phyloP scores from a whole-genome alignment of 2,888 invertebrate species.

The Odontocerum albicorne region DNA sequence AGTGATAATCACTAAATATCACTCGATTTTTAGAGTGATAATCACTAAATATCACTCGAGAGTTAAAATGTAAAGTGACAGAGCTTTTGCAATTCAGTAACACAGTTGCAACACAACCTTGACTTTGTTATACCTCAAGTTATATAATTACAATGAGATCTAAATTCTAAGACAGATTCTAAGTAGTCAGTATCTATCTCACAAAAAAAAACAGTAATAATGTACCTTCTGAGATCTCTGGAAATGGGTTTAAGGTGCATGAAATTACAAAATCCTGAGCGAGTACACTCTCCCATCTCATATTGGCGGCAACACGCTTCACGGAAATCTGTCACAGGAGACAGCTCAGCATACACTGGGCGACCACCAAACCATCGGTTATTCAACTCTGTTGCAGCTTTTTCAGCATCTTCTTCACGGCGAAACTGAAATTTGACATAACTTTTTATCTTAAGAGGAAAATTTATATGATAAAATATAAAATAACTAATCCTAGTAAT shows the following conservation, averaged over 20 bases:
- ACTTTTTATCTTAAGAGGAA: too few species aligned
- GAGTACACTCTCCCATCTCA: conserved; percentile 98
- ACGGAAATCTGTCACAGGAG: conserved; percentile 98
- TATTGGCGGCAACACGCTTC: conserved; percentile 99
- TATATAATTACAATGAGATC: too few species aligned
- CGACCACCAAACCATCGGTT: conserved; percentile 99
- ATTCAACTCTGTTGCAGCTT: conserved; percentile 94
- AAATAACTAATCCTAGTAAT: too few species aligned
- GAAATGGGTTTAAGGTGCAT: conserved; percentile 99
- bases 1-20: too few species aligned
- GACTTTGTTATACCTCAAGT: too few species aligned
- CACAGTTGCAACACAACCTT: too few species aligned
- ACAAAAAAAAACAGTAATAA: too few species aligned
- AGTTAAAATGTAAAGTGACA: too few species aligned
- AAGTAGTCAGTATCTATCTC: neutral
- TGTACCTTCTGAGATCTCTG: conserved; percentile 84
- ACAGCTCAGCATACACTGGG: conserved; percentile 97
- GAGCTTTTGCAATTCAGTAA: too few species aligned
- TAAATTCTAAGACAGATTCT: neutral
- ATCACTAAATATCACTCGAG: too few species aligned
- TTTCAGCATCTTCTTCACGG: conserved; percentile 97
- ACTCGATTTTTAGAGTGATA: too few species aligned
- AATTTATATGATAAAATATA: too few species aligned
- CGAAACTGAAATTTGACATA: conserved; percentile 80
- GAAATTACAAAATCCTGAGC: conserved; percentile 99